A percentile compares a stretch with the other conserved stretches of the same genome.
Conservation (phyloP, 2,888 invertebrate species). For the Tyria jacobaeae region DNA sequence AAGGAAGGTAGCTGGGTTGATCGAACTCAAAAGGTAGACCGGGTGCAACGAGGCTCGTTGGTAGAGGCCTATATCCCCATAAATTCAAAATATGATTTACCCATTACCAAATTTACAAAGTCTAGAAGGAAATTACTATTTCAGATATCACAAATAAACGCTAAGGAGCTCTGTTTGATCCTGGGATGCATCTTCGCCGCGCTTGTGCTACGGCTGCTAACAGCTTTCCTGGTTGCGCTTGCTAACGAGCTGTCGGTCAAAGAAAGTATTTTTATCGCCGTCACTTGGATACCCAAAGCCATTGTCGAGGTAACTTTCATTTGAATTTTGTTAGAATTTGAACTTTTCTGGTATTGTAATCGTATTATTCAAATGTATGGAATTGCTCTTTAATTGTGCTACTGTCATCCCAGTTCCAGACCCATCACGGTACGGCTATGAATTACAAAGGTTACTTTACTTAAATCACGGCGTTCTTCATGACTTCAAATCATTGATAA, state of each 20-base stretch:
- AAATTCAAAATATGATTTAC: background rate
- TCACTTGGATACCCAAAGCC: conserved; percentile 83
- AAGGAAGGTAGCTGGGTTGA: no score
- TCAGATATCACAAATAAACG: conserved; percentile 70
- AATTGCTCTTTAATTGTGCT: background rate
- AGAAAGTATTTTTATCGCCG: conserved; percentile 76
- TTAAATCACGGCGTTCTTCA: no score
- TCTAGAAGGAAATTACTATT: conserved; percentile 21
- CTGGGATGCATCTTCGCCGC: conserved; percentile 72
- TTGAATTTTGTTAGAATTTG: conserved; percentile 1
- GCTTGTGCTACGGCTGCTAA: conserved; percentile 69
- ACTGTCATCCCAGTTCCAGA: no score
- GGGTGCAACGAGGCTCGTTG: no score
- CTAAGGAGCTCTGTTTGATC: conserved; percentile 69
- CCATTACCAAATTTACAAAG: background rate
- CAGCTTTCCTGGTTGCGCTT: conserved; percentile 75
- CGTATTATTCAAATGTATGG: background rate
- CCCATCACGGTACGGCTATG: no score
- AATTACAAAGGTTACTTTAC: no score
- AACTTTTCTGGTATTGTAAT: background rate
- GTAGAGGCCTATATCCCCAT: no score
- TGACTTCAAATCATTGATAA: no score
- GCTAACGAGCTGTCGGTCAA: conserved; percentile 72
- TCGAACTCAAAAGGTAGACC: no score
- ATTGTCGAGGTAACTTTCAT: conserved; percentile 75